These are phyloP conservation scores for Lanius collurio DNA, from an alignment of 2,113 vertebrate species.

Conservation along the genomic window DNA sequence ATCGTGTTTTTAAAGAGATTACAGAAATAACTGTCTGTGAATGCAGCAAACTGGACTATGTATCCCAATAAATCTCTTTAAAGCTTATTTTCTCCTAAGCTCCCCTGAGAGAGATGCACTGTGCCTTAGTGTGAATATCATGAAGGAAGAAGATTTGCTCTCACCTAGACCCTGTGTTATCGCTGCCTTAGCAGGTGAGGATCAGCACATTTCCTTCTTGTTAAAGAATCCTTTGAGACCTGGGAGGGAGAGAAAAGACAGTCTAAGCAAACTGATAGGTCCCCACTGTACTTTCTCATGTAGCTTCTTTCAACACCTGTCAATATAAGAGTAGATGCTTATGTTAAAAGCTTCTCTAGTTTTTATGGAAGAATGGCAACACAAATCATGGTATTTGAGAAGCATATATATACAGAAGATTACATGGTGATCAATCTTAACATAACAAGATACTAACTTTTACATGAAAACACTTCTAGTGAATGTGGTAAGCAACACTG, in stretches of 20 bases:
- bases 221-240: neutral
- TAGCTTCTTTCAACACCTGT: neutral
- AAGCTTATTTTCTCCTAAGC: neutral
- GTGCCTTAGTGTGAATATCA: neutral
- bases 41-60: neutral
- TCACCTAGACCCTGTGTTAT: neutral
- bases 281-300: neutral
- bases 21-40: neutral
- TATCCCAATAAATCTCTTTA: neutral
- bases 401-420: neutral
- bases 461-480: neutral
- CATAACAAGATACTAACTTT: neutral
- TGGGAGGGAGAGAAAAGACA: neutral
- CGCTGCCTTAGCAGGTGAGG: neutral
- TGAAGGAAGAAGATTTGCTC: neutral
- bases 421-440: neutral
- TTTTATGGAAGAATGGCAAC: neutral
- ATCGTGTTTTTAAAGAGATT: neutral
- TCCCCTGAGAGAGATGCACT: neutral
- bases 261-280: neutral
- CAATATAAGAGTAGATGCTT: neutral
- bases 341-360: neutral
- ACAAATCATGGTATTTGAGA: neutral
- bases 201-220: rapidly evolving
- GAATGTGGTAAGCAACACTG: neutral